phyloP scores from a whole-genome alignment of 2,888 invertebrate species.

The Hydropsyche betteni region DNA sequence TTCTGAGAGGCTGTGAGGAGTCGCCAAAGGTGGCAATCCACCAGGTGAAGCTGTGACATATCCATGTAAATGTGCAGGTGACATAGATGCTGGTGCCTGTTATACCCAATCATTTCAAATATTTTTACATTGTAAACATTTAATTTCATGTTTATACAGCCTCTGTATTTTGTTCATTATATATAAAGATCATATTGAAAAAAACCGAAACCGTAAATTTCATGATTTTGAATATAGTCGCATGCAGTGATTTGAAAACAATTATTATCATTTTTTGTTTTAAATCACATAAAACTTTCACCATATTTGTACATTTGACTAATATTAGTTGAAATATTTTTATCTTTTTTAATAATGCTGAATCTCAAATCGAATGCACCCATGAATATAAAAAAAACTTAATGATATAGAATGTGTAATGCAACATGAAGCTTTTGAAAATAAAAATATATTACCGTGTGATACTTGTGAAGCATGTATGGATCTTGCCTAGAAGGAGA shows the following conservation, averaged over 20 bases:
- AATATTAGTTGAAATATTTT: too few species aligned
- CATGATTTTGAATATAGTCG: too few species aligned
- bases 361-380: too few species aligned
- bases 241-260: too few species aligned
- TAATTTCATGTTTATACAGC: slow-evolving; percentile 1
- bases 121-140: background rate
- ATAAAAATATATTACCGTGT: slow-evolving; percentile 78
- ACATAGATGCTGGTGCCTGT: slow-evolving; percentile 92
- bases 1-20: slow-evolving; percentile 74
- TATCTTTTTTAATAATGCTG: too few species aligned
- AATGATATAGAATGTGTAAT: too few species aligned
- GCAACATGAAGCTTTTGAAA: background rate
- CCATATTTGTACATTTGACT: too few species aligned
- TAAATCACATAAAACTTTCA: too few species aligned
- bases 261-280: too few species aligned
- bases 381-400: too few species aligned
- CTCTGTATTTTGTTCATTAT: background rate
- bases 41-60: slow-evolving; percentile 64
- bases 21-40: slow-evolving; percentile 72
- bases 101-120: slow-evolving; percentile 34
- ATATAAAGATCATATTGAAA: background rate
- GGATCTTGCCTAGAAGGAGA: slow-evolving; percentile 72
- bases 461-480: slow-evolving; percentile 93
- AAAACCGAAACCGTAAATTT: too few species aligned
- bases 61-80: slow-evolving; percentile 83